A percentile compares a stretch with the other conserved stretches of the same genome.
phyloP scores from a whole-genome alignment of 2,797 vertebrate genomes.

The Tapera naevia region DNA sequence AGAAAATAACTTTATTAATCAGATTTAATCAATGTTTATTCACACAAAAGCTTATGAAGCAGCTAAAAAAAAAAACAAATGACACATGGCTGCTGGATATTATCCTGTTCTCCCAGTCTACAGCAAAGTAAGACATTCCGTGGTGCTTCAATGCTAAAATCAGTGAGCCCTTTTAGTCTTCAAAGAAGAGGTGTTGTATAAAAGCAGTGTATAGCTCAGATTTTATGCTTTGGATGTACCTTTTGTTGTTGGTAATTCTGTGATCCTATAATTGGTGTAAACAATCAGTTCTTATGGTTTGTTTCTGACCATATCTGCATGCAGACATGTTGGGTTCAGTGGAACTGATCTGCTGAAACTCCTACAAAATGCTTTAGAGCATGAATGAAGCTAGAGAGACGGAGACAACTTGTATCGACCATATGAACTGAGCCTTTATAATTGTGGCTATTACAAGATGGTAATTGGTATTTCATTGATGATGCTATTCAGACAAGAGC shows the following conservation, averaged over 20 bases:
- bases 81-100: background rate
- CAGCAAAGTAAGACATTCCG: background rate
- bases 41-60: background rate
- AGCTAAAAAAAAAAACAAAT: background rate
- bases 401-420: background rate
- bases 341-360: background rate
- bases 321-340: background rate
- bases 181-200: background rate
- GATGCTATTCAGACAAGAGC: background rate
- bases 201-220: background rate
- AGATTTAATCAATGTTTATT: background rate
- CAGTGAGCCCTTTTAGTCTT: background rate
- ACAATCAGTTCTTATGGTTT: rapidly evolving
- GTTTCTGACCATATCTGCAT: background rate
- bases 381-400: background rate
- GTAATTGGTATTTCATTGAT: background rate
- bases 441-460: background rate
- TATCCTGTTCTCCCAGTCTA: background rate
- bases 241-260: background rate
- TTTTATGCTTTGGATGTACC: background rate
- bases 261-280: background rate
- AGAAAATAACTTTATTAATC: background rate
- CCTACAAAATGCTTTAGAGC: background rate
- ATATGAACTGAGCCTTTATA: background rate
- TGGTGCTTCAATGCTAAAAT: background rate